Percentiles rank a stretch among this genome's conserved stretches.
Evolutionary conservation across 2,113 vertebrate genomes (phyloP).

Genomic region (Nycticryphes semicollaris): DNA sequence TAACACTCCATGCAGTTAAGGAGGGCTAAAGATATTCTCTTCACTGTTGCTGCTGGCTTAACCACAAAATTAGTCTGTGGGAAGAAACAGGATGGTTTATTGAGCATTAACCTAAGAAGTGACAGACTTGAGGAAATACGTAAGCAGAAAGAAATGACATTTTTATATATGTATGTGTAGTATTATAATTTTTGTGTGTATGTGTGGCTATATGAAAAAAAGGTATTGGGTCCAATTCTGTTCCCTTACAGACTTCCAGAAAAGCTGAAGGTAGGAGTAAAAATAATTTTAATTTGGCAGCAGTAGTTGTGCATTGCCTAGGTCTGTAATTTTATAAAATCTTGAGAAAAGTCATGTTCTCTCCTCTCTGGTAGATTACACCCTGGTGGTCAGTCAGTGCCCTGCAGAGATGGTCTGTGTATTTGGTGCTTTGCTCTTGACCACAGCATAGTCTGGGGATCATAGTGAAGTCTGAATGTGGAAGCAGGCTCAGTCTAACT

Average conservation of each 20-base stretch:
- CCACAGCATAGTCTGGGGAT: neutral
- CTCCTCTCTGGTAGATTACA: neutral
- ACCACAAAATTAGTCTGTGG: neutral
- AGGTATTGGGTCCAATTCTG: neutral
- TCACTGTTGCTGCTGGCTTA: neutral
- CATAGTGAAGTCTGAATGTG: neutral
- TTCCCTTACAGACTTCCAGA: neutral
- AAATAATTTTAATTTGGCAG: neutral
- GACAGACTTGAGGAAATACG: neutral
- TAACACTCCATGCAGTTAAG: neutral
- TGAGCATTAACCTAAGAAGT: neutral
- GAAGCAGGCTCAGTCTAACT: neutral
- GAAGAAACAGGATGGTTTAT: neutral
- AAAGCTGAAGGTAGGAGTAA: neutral
- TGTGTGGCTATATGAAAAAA: neutral
- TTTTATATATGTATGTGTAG: neutral
- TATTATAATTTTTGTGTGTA: neutral
- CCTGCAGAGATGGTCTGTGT: neutral
- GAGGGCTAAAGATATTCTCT: neutral
- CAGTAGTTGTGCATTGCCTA: neutral
- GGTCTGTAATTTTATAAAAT: neutral
- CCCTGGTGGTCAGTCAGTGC: neutral
- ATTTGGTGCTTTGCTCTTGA: neutral
- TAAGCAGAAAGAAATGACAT: neutral
- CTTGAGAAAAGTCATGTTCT: neutral